Evolutionary conservation across 1,140 invertebrate species (phyloP).

Genomic region (Maniola jurtina): DNA sequence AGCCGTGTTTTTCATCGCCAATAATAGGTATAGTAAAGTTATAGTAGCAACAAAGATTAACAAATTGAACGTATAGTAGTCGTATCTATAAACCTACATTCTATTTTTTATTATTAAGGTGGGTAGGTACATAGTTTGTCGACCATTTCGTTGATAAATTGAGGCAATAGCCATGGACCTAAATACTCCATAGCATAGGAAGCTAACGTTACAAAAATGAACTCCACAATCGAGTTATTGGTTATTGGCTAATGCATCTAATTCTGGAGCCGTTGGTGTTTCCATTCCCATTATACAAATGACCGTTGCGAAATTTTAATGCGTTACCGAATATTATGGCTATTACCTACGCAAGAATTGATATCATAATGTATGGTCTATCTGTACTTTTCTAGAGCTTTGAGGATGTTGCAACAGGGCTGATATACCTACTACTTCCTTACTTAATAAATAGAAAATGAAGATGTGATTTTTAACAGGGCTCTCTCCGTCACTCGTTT

Average conservation of each 20-base stretch:
- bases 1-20: not conserved
- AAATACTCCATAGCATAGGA: too few species aligned
- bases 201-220: conserved; percentile 22
- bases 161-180: too few species aligned
- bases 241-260: conserved; percentile 30
- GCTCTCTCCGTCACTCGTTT: too few species aligned
- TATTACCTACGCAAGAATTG: not conserved
- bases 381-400: too few species aligned
- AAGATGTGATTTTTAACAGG: too few species aligned
- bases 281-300: conserved; percentile 19
- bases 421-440: too few species aligned
- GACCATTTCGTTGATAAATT: not conserved
- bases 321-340: conserved; percentile 18
- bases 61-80: not conserved
- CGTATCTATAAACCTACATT: not conserved
- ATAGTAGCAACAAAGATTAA: not conserved
- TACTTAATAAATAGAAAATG: too few species aligned
- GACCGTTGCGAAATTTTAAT: conserved; percentile 40
- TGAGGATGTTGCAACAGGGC: too few species aligned
- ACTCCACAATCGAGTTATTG: conserved; percentile 22
- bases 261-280: conserved; percentile 26
- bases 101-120: not conserved
- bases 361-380: not conserved
- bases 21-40: not conserved
- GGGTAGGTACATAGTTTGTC: not conserved